These are phyloP conservation scores for Anneissia japonica DNA, from an alignment of 35 echinoderm and acorn worm species.

Conservation along the genomic window DNA sequence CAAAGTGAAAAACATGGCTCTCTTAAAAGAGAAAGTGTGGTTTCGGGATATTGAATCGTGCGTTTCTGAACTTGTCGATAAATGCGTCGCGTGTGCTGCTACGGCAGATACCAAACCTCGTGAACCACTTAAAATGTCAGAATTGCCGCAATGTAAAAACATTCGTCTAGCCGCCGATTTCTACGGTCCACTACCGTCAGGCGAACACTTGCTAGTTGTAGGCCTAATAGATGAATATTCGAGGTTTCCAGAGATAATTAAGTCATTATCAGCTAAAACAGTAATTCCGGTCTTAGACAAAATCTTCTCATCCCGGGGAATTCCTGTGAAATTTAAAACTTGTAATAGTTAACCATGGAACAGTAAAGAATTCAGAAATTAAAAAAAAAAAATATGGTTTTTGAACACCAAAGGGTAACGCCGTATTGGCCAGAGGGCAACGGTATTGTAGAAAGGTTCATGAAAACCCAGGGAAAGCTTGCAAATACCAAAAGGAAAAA, in stretches of 20 bases:
- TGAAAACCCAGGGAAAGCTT: background rate
- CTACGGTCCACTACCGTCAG: constrained; percentile 40
- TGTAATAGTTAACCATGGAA: background rate
- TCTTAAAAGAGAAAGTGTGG: background rate
- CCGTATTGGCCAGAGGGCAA: constrained; percentile 10
- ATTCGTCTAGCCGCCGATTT: constrained; percentile 34
- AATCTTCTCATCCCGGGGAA: constrained; percentile 24
- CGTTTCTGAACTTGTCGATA: background rate
- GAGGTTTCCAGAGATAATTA: constrained; percentile 43
- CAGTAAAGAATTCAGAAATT: constrained; percentile 4
- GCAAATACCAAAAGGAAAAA: background rate
- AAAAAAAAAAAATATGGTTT: background rate
- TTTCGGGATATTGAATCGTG: background rate
- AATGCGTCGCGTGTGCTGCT: background rate
- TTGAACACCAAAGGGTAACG: constrained; percentile 1
- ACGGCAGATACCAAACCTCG: background rate
- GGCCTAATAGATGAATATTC: constrained; percentile 60
- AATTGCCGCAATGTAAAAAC: constrained; percentile 19
- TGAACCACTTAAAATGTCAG: constrained; percentile 40
- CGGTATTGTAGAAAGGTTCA: background rate
- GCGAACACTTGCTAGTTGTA: constrained; percentile 35
- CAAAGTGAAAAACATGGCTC: background rate
- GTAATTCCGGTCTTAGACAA: constrained; percentile 21
- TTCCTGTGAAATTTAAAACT: background rate
- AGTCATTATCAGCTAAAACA: constrained; percentile 17